phyloP scores from a whole-genome alignment of 1,140 invertebrate species.

The Lepidurus couesii region DNA sequence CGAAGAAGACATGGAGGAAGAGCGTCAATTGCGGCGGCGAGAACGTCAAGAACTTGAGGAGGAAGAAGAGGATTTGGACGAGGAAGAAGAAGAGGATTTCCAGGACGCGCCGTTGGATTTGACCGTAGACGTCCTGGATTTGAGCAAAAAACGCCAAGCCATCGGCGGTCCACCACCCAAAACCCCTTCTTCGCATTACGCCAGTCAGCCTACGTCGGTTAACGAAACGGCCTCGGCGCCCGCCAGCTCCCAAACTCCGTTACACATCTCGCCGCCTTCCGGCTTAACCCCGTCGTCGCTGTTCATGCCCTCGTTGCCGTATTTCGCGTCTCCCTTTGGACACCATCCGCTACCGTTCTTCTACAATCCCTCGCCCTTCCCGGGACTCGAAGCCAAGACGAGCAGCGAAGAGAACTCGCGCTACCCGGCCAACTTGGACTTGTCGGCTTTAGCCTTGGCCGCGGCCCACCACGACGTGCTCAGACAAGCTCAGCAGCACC shows the following conservation, averaged over 20 bases:
- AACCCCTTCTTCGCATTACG: constrained; percentile 31
- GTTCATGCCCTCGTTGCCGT: constrained; percentile 20
- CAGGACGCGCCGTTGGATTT: constrained; percentile 64
- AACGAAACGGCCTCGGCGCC: constrained; percentile 36
- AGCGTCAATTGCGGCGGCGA: constrained; percentile 32
- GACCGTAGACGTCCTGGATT: constrained; percentile 74
- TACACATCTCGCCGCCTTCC: constrained; percentile 1
- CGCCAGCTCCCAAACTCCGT: background rate
- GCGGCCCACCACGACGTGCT: constrained; percentile 36
- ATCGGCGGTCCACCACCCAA: constrained; percentile 8
- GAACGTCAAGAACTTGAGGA: constrained; percentile 36
- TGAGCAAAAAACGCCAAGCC: constrained; percentile 59
- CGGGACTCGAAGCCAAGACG: constrained; percentile 25
- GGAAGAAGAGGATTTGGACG: constrained; percentile 32
- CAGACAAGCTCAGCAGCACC: constrained; percentile 32
- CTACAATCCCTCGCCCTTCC: constrained; percentile 31
- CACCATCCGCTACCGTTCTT: constrained; percentile 20
- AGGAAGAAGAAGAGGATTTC: constrained; percentile 27
- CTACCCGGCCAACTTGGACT: constrained; percentile 26
- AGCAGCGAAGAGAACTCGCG: constrained; percentile 1
- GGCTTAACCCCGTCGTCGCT: constrained; percentile 25
- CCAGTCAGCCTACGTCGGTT: constrained; percentile 35
- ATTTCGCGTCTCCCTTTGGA: constrained; percentile 24
- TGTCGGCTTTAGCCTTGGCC: constrained; percentile 37
- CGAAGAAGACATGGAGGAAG: constrained; percentile 27